phyloP scores from a whole-genome alignment of 2,113 vertebrate genomes.

The Dendrocopos noguchii region DNA sequence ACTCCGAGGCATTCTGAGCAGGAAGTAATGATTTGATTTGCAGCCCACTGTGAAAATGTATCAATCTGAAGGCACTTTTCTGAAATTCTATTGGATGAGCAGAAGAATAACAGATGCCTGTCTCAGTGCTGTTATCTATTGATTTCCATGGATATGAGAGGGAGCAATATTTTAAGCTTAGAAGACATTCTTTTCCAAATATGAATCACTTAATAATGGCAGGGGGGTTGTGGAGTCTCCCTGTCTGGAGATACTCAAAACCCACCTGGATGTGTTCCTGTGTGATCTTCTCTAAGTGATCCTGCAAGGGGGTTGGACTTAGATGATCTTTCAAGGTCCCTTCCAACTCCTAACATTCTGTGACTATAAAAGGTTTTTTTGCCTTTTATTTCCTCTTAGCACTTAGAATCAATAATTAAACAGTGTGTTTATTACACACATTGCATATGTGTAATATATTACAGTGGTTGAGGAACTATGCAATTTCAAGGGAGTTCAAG shows the following conservation, averaged over 20 bases:
- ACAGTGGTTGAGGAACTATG: background rate
- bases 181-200: background rate
- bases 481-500: background rate
- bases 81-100: constrained; percentile 27
- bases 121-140: constrained; percentile 18
- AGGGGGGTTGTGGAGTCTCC: too few species aligned
- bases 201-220: background rate
- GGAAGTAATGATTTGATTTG: constrained; percentile 67
- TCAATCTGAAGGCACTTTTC: constrained; percentile 57
- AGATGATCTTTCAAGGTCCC: too few species aligned
- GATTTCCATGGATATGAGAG: background rate
- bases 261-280: too few species aligned
- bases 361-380: background rate
- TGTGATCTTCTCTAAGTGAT: too few species aligned
- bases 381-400: background rate
- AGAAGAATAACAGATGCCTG: constrained; percentile 9
- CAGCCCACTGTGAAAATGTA: constrained; percentile 60
- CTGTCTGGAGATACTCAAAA: too few species aligned
- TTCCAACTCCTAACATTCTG: too few species aligned
- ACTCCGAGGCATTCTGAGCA: constrained; percentile 45
- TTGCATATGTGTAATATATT: too few species aligned
- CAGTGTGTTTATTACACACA: background rate
- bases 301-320: too few species aligned
- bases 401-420: background rate
- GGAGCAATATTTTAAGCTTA: constrained; percentile 8